phyloP scores from a whole-genome alignment of 2,888 invertebrate species.

The Phrixothrix hirtus region DNA sequence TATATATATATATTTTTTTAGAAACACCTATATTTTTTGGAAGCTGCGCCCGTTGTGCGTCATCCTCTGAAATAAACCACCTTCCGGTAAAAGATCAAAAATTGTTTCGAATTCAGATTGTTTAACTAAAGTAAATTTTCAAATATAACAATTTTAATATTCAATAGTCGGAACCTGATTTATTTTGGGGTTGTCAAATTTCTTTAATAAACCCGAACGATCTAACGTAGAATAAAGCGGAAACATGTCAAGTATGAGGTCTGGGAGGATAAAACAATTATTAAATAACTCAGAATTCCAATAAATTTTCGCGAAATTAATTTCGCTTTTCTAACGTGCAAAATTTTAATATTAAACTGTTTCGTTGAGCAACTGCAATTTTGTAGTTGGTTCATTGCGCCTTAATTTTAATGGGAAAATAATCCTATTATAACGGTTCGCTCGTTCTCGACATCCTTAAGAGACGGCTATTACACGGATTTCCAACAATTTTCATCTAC shows the following conservation, averaged over 20 bases:
- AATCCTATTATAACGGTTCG: slow-evolving; percentile 21
- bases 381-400: slow-evolving; percentile 12
- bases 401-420: slow-evolving; percentile 27
- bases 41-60: no score
- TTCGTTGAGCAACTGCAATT: slow-evolving; percentile 9
- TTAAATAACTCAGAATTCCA: no score
- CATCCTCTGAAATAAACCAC: no score
- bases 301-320: no score
- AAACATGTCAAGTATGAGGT: no score
- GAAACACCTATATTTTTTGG: no score
- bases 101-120: background rate
- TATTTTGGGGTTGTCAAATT: background rate
- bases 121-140: background rate
- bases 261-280: no score
- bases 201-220: background rate
- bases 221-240: no score
- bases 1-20: no score
- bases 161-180: no score
- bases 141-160: no score
- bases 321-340: background rate
- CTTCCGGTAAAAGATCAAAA: no score
- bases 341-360: background rate
- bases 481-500: slow-evolving; percentile 14
- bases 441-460: slow-evolving; percentile 10
- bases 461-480: slow-evolving; percentile 13